A percentile compares a stretch with the other conserved stretches of the same genome.
Conservation (phyloP, 2,888 invertebrate genomes). For the Syrista parreyssii region DNA sequence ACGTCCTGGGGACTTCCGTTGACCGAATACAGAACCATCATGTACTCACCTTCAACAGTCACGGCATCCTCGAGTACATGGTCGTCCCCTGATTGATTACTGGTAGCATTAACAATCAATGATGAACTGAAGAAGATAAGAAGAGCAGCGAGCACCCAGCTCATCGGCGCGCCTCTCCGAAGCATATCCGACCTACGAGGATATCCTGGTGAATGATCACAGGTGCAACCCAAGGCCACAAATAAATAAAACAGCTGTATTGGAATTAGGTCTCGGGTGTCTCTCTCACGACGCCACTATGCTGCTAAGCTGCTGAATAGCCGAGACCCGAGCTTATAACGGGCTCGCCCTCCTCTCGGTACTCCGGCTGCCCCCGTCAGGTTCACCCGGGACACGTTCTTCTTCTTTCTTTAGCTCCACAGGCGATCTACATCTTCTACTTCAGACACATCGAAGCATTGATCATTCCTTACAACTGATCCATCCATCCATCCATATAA, state of each 20-base stretch:
- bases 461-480: neutral
- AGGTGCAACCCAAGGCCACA: neutral
- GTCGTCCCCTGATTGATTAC: neutral
- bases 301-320: slow-evolving; percentile 70
- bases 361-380: slow-evolving; percentile 61
- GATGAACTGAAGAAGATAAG: neutral
- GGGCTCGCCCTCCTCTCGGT: slow-evolving; percentile 70
- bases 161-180: slow-evolving; percentile 7
- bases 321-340: slow-evolving; percentile 68
- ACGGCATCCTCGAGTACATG: slow-evolving; percentile 65
- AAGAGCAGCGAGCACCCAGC: neutral
- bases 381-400: slow-evolving; percentile 10
- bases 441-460: neutral
- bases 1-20: slow-evolving; percentile 40
- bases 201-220: neutral
- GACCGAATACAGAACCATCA: slow-evolving; percentile 32
- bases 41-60: slow-evolving; percentile 67
- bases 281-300: slow-evolving; percentile 63
- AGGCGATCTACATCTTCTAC: neutral
- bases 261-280: slow-evolving; percentile 61
- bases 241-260: neutral
- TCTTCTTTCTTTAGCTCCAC: slow-evolving; percentile 14
- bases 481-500: neutral
- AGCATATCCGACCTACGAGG: neutral
- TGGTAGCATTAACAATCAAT: neutral